A percentile compares a stretch with the other conserved stretches of the same genome.
These are phyloP conservation scores for Garrulus glandarius DNA, from an alignment of 2,797 vertebrate genomes.

Conservation along the genomic window DNA sequence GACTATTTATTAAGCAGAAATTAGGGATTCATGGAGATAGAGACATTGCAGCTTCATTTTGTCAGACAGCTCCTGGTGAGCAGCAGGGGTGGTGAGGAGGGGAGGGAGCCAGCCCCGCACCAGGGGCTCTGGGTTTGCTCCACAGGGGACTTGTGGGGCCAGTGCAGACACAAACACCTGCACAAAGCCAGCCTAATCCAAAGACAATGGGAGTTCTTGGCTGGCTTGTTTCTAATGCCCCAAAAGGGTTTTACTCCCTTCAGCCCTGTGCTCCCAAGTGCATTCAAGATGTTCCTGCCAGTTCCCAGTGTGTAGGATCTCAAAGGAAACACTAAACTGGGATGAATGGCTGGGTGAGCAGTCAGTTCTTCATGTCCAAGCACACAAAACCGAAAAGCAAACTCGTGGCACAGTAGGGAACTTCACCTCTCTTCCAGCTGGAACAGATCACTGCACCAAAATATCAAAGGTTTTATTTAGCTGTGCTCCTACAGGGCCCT, in stretches of 20 bases:
- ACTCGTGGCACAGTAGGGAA: background rate
- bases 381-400: background rate
- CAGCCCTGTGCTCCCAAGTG: rapidly evolving
- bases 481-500: background rate
- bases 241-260: background rate
- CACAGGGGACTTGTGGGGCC: background rate
- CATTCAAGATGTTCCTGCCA: background rate
- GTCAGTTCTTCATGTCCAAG: background rate
- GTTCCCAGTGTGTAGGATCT: background rate
- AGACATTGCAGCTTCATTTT: background rate
- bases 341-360: background rate
- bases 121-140: background rate
- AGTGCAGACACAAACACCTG: background rate
- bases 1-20: background rate
- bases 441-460: background rate
- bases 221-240: background rate
- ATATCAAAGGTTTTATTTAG: background rate
- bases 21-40: rapidly evolving
- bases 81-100: background rate
- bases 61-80: background rate
- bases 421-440: background rate
- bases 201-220: background rate
- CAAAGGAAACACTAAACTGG: background rate
- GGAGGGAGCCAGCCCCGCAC: background rate
- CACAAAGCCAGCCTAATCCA: background rate